Percentiles rank a stretch among this genome's conserved stretches.
Evolutionary conservation across 35 echinoderm and acorn worm genomes (phyloP).

Genomic region (Chiridota heheva): DNA sequence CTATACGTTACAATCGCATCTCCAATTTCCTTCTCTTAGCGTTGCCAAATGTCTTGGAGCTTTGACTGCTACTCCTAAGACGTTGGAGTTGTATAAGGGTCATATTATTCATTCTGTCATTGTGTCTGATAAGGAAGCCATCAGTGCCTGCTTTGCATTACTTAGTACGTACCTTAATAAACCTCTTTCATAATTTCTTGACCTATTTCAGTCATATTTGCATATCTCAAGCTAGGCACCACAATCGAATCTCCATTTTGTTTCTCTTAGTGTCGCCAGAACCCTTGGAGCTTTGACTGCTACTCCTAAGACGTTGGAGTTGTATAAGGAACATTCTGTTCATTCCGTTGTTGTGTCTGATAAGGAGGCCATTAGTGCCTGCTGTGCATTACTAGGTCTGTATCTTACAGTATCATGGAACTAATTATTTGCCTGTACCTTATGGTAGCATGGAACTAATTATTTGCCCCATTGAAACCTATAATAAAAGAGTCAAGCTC

Average conservation of each 20-base stretch:
- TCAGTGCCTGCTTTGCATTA: slow-evolving; percentile 64
- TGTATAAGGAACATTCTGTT: slow-evolving; percentile 62
- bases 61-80: slow-evolving; percentile 50
- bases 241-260: no score
- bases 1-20: no score
- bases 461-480: no score
- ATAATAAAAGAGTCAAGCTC: no score
- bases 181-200: no score
- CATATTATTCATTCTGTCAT: slow-evolving; percentile 78
- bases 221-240: not conserved
- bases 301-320: slow-evolving; percentile 48
- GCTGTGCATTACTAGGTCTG: slow-evolving; percentile 64
- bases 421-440: no score
- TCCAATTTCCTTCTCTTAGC: slow-evolving; percentile 36
- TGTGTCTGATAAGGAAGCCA: slow-evolving; percentile 69
- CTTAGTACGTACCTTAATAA: slow-evolving; percentile 44
- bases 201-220: not conserved
- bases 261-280: slow-evolving; percentile 65
- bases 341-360: slow-evolving; percentile 78
- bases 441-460: no score
- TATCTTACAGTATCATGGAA: no score
- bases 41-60: slow-evolving; percentile 83
- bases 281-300: slow-evolving; percentile 76
- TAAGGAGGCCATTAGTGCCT: slow-evolving; percentile 69
- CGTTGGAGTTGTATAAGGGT: slow-evolving; percentile 57